phyloP scores from a whole-genome alignment of 2,888 invertebrate genomes.

The Holacanthella duospinosa region DNA sequence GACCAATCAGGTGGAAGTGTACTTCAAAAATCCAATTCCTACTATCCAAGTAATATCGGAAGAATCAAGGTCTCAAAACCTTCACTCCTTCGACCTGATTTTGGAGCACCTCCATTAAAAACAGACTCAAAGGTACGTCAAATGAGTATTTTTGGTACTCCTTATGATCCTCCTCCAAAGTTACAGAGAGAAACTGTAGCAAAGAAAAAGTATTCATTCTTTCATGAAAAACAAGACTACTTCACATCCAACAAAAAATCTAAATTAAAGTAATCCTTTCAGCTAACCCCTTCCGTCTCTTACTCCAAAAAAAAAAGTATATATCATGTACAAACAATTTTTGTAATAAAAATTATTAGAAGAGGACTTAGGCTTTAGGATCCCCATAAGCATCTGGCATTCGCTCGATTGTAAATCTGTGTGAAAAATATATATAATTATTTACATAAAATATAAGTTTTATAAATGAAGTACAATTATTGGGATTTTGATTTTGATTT shows the following conservation, averaged over 20 bases:
- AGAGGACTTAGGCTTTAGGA: conserved; percentile 50
- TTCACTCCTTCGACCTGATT: neutral
- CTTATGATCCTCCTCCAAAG: neutral
- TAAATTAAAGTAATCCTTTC: neutral
- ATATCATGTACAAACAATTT: neutral
- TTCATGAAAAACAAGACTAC: neutral
- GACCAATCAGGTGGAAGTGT: neutral
- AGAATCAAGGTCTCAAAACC: neutral
- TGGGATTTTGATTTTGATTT: neutral
- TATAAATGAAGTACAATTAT: neutral
- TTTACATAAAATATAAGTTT: conserved; percentile 4
- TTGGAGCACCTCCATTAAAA: neutral
- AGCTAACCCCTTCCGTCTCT: too few species aligned
- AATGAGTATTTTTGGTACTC: neutral
- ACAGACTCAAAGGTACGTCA: neutral
- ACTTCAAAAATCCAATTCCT: neutral
- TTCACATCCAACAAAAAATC: neutral
- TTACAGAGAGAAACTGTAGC: neutral
- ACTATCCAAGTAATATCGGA: neutral
- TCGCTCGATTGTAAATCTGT: conserved; percentile 80
- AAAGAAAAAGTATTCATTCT: neutral
- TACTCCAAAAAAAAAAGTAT: neutral
- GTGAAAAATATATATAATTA: conserved; percentile 20
- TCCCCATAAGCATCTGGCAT: conserved; percentile 99
- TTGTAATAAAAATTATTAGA: neutral